phyloP scores from a whole-genome alignment of 1,140 invertebrate genomes.

The Stratiolaelaps scimitus region DNA sequence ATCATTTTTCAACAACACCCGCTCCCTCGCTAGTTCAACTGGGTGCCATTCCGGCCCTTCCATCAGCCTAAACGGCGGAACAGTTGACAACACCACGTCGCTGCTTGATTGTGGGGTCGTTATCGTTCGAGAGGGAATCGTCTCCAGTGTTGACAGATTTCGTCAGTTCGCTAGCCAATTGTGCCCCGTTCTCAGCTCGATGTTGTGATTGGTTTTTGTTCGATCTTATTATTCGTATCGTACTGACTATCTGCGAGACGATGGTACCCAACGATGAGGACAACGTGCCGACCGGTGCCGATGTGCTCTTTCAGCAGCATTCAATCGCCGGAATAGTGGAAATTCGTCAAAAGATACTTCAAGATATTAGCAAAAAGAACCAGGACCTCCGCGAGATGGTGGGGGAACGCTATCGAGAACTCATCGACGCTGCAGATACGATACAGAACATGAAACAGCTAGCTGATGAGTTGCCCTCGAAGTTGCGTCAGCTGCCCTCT shows the following conservation, averaged over 20 bases:
- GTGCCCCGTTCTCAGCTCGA: no score
- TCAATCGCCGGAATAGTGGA: conserved; percentile 20
- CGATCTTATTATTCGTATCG: no score
- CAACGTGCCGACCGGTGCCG: neutral
- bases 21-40: no score
- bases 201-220: no score
- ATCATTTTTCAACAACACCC: no score
- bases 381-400: conserved; percentile 42
- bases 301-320: conserved; percentile 14
- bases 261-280: conserved; percentile 25
- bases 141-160: no score
- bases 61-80: no score
- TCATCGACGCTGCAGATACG: conserved; percentile 41
- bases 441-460: conserved; percentile 33
- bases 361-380: conserved; percentile 51
- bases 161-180: no score
- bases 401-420: conserved; percentile 40
- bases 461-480: conserved; percentile 7
- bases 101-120: no score
- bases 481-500: neutral
- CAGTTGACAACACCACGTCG: no score
- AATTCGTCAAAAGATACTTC: conserved; percentile 19
- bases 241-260: neutral
- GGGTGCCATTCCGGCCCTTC: neutral
- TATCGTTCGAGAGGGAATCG: no score